Conservation (phyloP, 37 sponge, comb jelly and placozoan genomes). For the Hormiphora californensis region DNA sequence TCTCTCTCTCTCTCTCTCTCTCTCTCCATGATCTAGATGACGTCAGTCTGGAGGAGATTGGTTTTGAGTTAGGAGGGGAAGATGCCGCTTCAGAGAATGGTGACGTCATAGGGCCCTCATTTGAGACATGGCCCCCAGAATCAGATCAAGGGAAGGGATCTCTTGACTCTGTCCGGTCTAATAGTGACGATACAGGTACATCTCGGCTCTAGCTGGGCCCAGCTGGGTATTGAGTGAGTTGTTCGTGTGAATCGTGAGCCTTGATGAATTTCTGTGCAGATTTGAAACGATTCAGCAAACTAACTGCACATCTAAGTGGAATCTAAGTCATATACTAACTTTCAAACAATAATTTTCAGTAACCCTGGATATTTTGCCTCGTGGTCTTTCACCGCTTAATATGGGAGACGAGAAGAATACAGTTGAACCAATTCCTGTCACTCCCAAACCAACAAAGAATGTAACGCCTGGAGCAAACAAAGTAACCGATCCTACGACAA, state of each 20-base stretch:
- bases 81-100: neutral
- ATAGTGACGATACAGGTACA: neutral
- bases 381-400: neutral
- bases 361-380: neutral
- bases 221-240: too few species aligned
- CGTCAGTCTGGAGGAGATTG: neutral
- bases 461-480: too few species aligned
- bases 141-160: neutral
- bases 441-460: neutral
- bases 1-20: too few species aligned
- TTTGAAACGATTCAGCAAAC: too few species aligned
- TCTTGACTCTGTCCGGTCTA: neutral
- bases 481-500: too few species aligned
- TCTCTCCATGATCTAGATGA: neutral
- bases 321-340: too few species aligned
- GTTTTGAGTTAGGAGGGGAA: neutral
- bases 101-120: neutral
- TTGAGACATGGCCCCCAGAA: slow-evolving; percentile 9
- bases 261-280: too few species aligned
- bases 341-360: too few species aligned
- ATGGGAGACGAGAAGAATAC: neutral
- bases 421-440: neutral
- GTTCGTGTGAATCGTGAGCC: too few species aligned
- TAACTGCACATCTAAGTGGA: too few species aligned
- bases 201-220: too few species aligned